Evolutionary conservation across 1,140 invertebrate species (phyloP).

Genomic region (Micrasema minimum): DNA sequence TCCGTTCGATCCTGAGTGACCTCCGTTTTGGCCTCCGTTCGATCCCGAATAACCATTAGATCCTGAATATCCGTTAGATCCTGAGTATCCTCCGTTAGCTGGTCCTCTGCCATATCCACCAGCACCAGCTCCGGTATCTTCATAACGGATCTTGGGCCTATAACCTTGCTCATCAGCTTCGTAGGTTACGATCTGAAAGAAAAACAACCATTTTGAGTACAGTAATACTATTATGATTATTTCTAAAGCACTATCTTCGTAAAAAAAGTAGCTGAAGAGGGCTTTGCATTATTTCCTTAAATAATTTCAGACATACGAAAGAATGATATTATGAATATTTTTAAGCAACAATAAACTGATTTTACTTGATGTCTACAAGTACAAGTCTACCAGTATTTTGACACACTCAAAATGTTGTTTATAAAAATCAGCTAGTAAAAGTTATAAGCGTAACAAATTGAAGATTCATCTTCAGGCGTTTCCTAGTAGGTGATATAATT

Average conservation of each 20-base stretch:
- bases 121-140: constrained; percentile 69
- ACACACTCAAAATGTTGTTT: too few species aligned
- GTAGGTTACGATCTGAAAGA: constrained; percentile 77
- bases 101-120: constrained; percentile 56
- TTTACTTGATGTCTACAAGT: neutral
- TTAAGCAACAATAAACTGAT: neutral
- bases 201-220: neutral
- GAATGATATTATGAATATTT: neutral
- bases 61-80: constrained; percentile 10
- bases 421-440: too few species aligned
- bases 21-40: constrained; percentile 18
- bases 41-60: neutral
- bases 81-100: constrained; percentile 34
- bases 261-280: neutral
- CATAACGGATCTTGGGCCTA: constrained; percentile 79
- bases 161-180: constrained; percentile 81
- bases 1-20: constrained; percentile 53
- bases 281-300: neutral
- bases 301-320: neutral
- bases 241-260: neutral
- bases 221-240: neutral
- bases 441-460: too few species aligned
- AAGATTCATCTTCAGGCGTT: too few species aligned
- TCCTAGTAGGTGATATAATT: too few species aligned
- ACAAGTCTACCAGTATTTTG: neutral